Evolutionary conservation across 2,888 invertebrate species (phyloP), one percentile per base, ranked within the genome.

Genomic region (Myathropa florea): DNA sequence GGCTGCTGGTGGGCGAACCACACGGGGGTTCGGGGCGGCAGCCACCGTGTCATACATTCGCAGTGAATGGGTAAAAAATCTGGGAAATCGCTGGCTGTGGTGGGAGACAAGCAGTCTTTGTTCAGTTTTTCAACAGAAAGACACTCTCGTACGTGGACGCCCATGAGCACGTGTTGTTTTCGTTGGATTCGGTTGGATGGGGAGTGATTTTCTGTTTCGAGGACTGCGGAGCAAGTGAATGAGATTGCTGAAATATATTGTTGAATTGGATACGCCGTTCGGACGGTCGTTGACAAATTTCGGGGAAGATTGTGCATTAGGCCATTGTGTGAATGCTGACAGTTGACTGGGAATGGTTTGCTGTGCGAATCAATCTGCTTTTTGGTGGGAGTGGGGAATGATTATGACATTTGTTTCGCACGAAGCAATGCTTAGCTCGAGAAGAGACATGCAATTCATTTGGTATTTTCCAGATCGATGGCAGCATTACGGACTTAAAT

Each of bases 31-130:
- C 12, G 10, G 6, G 30, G 3, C 7, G 3, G 30, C 3, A 30
- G 14, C 36, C 26, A 14, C n/a, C n/a, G 12, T 71, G 60, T 60
- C 26, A 46, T 33, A 73, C 55, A 39, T 71, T 71, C 21, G 0
- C 4, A n/a, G 30, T 55, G 63, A 65, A 67, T 6, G 57, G 36
- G 61, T 77, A 33, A 24, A 77, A 68, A 68, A 77, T 68, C 53
- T 53, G 33, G 61, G 55, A 21, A 55, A 63, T 63, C 36, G 26
- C 53, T 55, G 28, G 18, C 76, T 68, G 26, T 21, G 61, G 60
- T 55, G 63, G 77, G 26, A 39, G 63, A 23, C 23, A 57, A 26
- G 57, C 57, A 57, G 24, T 57, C 14, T 10, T 23, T 57, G 57
- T 53, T 53, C 53, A 7, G n/a, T 46, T 46, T 46, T 46, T 46